These are phyloP conservation scores for Rutpela maculata DNA, from an alignment of 2,888 invertebrate species.

Conservation along the genomic window DNA sequence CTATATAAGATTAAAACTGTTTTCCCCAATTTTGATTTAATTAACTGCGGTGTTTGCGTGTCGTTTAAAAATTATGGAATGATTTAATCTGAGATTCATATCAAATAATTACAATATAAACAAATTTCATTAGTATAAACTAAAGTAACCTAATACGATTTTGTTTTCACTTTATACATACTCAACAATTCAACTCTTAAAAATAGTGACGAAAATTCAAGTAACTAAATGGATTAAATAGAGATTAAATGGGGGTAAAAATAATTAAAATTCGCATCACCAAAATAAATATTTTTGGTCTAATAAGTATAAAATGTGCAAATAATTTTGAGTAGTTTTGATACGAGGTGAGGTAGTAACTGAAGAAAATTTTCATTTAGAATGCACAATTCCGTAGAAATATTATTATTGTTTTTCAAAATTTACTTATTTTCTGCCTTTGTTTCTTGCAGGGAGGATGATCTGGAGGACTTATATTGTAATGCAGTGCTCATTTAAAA, in stretches of 20 bases:
- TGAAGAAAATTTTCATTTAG: too few species aligned
- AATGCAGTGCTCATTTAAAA: too few species aligned
- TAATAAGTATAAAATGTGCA: neutral
- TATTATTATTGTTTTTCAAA: too few species aligned
- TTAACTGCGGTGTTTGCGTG: neutral
- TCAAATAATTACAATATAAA: slow-evolving; percentile 1
- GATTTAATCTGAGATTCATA: neutral
- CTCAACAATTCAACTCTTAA: neutral
- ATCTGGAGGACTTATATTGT: too few species aligned
- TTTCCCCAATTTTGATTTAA: neutral
- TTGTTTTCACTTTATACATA: neutral
- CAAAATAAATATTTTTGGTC: neutral
- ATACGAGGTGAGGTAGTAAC: neutral
- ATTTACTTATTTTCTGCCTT: too few species aligned
- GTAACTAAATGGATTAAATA: neutral
- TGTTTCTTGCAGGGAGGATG: too few species aligned
- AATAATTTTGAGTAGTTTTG: neutral
- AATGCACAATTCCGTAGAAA: too few species aligned
- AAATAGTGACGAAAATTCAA: neutral
- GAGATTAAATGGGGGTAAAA: neutral
- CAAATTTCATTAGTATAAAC: neutral
- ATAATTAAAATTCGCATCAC: neutral
- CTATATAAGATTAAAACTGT: too few species aligned
- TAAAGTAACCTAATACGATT: neutral
- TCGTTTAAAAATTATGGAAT: neutral